A percentile compares a stretch with the other conserved stretches of the same genome.
Conservation (phyloP, 2,113 vertebrate species). For the Stigmatopora argus region DNA sequence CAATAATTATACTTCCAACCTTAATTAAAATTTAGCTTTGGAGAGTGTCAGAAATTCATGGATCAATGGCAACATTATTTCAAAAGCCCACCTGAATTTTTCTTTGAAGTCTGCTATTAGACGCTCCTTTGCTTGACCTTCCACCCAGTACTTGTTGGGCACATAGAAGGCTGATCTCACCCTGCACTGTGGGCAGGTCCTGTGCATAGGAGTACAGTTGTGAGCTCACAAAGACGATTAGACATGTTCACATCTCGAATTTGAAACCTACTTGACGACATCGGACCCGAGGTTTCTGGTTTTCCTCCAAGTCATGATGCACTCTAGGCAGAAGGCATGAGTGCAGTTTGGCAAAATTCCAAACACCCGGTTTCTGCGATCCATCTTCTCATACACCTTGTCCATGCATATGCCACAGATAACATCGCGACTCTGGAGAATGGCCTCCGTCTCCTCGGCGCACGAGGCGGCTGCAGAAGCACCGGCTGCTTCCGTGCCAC, state of each 20-base stretch:
- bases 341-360: constrained; percentile 83
- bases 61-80: not conserved
- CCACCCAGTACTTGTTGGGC: constrained; percentile 83
- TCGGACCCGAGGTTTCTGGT: constrained; percentile 69
- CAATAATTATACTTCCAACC: not conserved
- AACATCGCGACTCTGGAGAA: constrained; percentile 66
- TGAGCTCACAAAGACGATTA: not conserved
- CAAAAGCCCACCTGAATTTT: constrained; percentile 69
- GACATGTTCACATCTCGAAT: too few species aligned
- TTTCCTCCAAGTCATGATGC: constrained; percentile 80
- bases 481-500: constrained; percentile 13
- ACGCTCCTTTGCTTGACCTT: constrained; percentile 68
- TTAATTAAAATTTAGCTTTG: not conserved
- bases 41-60: too few species aligned
- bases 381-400: constrained; percentile 78
- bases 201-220: constrained; percentile 26
- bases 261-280: constrained; percentile 73
- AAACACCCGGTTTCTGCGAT: constrained; percentile 65
- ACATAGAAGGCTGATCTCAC: constrained; percentile 82
- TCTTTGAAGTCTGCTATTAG: constrained; percentile 77
- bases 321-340: constrained; percentile 80
- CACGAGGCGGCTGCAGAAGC: constrained; percentile 44
- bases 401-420: constrained; percentile 91
- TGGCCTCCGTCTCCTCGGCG: constrained; percentile 18
- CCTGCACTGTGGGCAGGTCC: constrained; percentile 84